Percentiles rank a stretch among this genome's conserved stretches.
These are phyloP conservation scores for Eristalis tenax DNA, from an alignment of 2,888 invertebrate genomes.

Conservation along the genomic window DNA sequence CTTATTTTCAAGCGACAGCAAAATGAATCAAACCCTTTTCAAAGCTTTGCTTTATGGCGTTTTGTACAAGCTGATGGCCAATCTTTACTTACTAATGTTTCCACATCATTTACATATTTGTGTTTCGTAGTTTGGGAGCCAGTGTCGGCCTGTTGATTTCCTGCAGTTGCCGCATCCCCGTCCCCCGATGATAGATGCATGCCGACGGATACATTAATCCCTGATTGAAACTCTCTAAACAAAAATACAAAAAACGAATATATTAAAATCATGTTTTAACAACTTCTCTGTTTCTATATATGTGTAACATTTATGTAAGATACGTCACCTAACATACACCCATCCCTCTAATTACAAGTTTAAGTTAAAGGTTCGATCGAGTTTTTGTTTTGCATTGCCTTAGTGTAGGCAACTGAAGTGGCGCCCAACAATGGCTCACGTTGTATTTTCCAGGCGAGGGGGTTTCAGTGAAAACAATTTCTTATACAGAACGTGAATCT, in stretches of 20 bases:
- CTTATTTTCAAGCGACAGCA: neutral
- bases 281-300: neutral
- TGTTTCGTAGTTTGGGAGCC: constrained; percentile 30
- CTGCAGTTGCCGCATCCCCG: neutral
- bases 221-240: neutral
- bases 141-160: constrained; percentile 5
- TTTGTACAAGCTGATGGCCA: neutral
- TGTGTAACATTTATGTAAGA: neutral
- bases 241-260: neutral
- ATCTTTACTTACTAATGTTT: neutral
- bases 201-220: neutral
- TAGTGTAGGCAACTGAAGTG: neutral
- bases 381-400: too few relatives aligned
- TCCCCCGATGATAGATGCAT: neutral
- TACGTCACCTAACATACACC: neutral
- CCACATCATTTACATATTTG: constrained; percentile 13
- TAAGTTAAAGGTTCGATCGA: neutral
- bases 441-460: neutral
- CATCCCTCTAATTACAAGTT: neutral
- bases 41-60: neutral
- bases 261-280: neutral
- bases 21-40: neutral
- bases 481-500: constrained; percentile 22
- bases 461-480: neutral
- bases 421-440: neutral